Evolutionary conservation across 2,888 invertebrate species (phyloP).

Genomic region (Lasioglossum calceatum): DNA sequence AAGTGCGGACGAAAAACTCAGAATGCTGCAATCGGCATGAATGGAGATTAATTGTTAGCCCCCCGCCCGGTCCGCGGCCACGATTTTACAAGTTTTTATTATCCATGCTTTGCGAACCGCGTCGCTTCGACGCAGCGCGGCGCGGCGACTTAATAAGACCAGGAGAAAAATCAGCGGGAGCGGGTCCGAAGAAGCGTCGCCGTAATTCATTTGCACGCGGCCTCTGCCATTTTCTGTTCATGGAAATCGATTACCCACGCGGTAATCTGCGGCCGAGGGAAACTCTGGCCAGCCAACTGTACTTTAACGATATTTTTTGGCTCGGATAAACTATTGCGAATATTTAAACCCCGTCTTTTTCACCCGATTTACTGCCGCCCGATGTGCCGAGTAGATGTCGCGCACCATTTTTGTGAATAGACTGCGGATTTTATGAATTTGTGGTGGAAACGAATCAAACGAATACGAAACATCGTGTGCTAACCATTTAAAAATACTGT

Average conservation of each 20-base stretch:
- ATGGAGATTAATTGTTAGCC: constrained; percentile 76
- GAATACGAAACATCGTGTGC: no score
- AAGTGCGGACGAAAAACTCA: constrained; percentile 57
- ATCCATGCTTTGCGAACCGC: constrained; percentile 34
- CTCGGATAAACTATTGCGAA: not conserved
- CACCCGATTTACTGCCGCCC: not conserved
- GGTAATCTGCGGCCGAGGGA: constrained; percentile 9
- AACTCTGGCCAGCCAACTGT: not conserved
- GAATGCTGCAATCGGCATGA: constrained; percentile 76
- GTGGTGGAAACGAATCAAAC: no score
- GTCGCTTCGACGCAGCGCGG: constrained; percentile 12
- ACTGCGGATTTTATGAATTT: no score
- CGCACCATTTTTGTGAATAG: not conserved
- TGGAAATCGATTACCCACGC: constrained; percentile 32
- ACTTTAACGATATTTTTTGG: not conserved
- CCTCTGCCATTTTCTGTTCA: constrained; percentile 25
- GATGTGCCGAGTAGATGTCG: not conserved
- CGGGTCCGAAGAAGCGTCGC: constrained; percentile 8
- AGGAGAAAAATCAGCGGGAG: constrained; percentile 21
- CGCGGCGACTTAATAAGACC: constrained; percentile 28
- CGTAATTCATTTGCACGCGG: constrained; percentile 42
- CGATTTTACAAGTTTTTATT: constrained; percentile 62
- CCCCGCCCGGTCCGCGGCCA: constrained; percentile 38
- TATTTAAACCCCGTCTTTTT: not conserved
- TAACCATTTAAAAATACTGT: no score